These are phyloP conservation scores for Orussus abietinus DNA, from an alignment of 1,140 invertebrate genomes.

Conservation along the genomic window DNA sequence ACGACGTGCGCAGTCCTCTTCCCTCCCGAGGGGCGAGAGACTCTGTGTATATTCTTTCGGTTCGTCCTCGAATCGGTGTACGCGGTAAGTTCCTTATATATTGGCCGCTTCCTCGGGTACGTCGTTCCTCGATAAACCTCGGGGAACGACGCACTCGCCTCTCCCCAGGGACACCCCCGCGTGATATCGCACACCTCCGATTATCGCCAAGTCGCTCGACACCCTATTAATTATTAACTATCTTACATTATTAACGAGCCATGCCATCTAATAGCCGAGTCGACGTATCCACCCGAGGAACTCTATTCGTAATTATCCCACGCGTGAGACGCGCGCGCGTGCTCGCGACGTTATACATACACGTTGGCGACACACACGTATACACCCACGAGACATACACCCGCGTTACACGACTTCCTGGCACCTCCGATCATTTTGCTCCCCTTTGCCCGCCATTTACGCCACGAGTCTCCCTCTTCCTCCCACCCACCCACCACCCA, in stretches of 20 bases:
- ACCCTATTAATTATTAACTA: background rate
- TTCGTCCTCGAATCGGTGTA: conserved; percentile 4
- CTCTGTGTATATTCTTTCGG: conserved; percentile 2
- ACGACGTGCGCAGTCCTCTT: no score
- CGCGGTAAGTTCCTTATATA: conserved; percentile 6
- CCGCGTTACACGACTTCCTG: no score
- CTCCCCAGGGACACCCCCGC: background rate
- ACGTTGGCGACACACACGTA: no score
- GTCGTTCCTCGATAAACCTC: no score
- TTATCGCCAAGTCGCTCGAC: background rate
- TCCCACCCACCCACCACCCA: conserved; percentile 32
- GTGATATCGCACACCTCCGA: background rate
- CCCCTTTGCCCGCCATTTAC: no score
- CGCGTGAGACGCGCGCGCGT: conserved; percentile 5
- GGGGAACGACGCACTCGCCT: background rate
- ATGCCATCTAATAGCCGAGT: conserved; percentile 10
- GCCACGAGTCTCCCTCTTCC: conserved; percentile 23
- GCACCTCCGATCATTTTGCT: no score
- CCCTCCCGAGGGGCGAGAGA: conserved; percentile 5
- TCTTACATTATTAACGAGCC: conserved; percentile 1
- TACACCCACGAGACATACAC: no score
- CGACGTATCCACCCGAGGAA: conserved; percentile 10
- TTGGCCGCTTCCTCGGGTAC: conserved; percentile 2
- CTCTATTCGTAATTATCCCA: conserved; percentile 1
- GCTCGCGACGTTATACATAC: no score